Conservation (phyloP, 2,888 invertebrate species). For the Melanchra persicariae region DNA sequence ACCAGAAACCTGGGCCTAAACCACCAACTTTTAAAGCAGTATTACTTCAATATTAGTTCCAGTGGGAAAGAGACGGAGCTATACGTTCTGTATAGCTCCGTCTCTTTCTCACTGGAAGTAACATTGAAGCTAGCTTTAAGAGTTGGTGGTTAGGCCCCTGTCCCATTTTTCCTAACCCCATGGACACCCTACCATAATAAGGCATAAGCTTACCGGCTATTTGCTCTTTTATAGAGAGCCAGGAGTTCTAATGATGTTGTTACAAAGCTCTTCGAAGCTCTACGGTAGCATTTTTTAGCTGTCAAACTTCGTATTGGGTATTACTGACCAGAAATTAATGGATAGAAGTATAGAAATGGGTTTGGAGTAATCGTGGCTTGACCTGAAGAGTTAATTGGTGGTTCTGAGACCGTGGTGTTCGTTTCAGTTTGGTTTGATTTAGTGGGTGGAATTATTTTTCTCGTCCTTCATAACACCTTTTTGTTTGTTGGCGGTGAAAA, state of each 20-base stretch:
- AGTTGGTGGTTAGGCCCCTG: neutral
- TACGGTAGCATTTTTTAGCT: conserved; percentile 85
- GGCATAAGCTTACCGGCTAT: conserved; percentile 83
- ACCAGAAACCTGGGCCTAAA: too few relatives aligned
- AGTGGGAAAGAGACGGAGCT: too few relatives aligned
- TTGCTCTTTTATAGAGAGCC: conserved; percentile 80
- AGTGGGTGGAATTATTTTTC: too few relatives aligned
- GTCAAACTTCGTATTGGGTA: conserved; percentile 73
- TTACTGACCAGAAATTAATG: conserved; percentile 51
- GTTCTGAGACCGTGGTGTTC: neutral
- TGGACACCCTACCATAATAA: conserved; percentile 77
- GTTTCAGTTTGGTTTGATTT: neutral
- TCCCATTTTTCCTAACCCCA: neutral
- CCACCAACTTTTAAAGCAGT: too few relatives aligned
- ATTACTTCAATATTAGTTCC: too few relatives aligned
- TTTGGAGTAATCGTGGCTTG: conserved; percentile 36
- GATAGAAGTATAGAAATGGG: conserved; percentile 15
- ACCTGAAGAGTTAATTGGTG: conserved; percentile 48
- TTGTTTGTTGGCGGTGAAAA: too few relatives aligned
- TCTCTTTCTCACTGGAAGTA: too few relatives aligned
- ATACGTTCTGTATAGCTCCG: too few relatives aligned
- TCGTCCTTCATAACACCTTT: neutral
- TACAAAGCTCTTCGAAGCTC: conserved; percentile 63
- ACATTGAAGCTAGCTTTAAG: too few relatives aligned
- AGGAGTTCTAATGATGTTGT: conserved; percentile 84